Conservation (phyloP, 2,888 invertebrate species). For the Tetranychus truncatus region DNA sequence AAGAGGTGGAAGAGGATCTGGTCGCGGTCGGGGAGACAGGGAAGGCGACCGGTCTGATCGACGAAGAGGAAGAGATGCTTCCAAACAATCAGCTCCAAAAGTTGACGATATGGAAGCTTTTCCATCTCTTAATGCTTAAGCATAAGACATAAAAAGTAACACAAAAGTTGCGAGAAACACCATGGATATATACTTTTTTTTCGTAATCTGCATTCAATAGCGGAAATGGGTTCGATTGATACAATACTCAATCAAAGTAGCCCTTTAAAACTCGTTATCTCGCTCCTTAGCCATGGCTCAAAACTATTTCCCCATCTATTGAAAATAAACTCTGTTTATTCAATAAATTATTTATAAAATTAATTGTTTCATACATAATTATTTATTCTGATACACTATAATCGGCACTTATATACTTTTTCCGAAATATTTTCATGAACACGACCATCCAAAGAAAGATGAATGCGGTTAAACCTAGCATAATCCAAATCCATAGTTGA, state of each 20-base stretch:
- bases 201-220: too few species aligned
- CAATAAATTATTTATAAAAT: too few species aligned
- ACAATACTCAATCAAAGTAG: too few species aligned
- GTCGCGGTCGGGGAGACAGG: slow-evolving; percentile 12
- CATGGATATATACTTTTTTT: too few species aligned
- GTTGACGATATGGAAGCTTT: slow-evolving; percentile 46
- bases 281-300: too few species aligned
- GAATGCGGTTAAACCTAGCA: neutral
- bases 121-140: neutral
- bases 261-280: too few species aligned
- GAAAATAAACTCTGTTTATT: too few species aligned
- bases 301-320: too few species aligned
- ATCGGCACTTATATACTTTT: neutral
- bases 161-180: too few species aligned
- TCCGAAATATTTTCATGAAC: slow-evolving; percentile 15
- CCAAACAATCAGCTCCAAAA: slow-evolving; percentile 24
- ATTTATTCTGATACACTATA: too few species aligned
- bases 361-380: too few species aligned
- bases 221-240: too few species aligned
- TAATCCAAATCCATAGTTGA: slow-evolving; percentile 7
- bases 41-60: neutral
- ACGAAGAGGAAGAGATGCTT: slow-evolving; percentile 4
- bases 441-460: slow-evolving; percentile 10
- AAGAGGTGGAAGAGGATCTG: slow-evolving; percentile 32
- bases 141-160: neutral